Conservation (phyloP, 2,113 vertebrate species). For the Pluvianellus socialis region DNA sequence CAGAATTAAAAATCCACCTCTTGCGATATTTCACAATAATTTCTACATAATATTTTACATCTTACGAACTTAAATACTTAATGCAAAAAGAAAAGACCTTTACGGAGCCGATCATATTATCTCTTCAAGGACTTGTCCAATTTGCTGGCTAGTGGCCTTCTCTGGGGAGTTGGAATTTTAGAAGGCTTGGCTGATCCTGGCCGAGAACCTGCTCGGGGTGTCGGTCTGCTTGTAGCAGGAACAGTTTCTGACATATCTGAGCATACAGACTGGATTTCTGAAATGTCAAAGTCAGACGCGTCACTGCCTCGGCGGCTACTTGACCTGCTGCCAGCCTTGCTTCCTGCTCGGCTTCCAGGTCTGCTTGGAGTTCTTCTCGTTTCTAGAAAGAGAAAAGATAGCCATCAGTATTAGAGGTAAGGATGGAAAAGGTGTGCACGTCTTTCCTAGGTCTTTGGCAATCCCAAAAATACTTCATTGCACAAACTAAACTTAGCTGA, state of each 20-base stretch:
- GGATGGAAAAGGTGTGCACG: neutral
- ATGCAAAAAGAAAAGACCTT: conserved; percentile 76
- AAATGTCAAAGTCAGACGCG: conserved; percentile 98
- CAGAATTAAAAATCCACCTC: conserved; percentile 88
- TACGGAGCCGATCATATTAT: conserved; percentile 82
- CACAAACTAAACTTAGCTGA: neutral
- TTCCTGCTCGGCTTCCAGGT: conserved; percentile 85
- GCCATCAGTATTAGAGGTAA: neutral
- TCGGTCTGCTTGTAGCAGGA: conserved; percentile 79
- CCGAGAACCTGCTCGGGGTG: conserved; percentile 84
- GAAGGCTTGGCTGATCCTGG: conserved; percentile 87
- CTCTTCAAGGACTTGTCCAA: conserved; percentile 89
- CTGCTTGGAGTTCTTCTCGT: conserved; percentile 83
- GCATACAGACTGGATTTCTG: conserved; percentile 96
- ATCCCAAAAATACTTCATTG: neutral
- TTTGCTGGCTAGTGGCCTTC: conserved; percentile 88
- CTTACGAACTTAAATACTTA: conserved; percentile 91
- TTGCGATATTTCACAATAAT: conserved; percentile 90
- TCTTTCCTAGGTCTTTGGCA: neutral
- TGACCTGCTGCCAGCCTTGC: conserved; percentile 94
- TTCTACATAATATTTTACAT: conserved; percentile 98
- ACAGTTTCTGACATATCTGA: conserved; percentile 89
- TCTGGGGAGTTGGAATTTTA: conserved; percentile 95
- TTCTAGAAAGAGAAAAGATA: conserved; percentile 70
- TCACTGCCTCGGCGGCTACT: conserved; percentile 96